phyloP scores from a whole-genome alignment of 2,797 vertebrate genomes.

The Amblyopsis hoosieri region DNA sequence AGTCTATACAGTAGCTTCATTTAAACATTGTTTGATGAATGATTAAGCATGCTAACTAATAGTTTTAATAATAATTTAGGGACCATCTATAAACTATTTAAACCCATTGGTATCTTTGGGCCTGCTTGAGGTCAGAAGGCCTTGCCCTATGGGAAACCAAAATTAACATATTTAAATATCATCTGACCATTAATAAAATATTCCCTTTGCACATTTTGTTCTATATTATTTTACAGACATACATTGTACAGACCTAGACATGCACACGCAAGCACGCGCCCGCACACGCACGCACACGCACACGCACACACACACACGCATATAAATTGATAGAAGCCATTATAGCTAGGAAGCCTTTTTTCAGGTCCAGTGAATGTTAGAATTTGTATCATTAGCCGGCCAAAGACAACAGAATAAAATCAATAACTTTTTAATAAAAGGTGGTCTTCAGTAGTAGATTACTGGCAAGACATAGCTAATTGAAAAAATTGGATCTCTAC shows the following conservation, averaged over 20 bases:
- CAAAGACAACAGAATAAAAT: slow-evolving; percentile 65
- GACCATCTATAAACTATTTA: slow-evolving; percentile 67
- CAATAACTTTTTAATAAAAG: slow-evolving; percentile 69
- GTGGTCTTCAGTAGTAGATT: slow-evolving; percentile 60
- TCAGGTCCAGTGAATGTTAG: slow-evolving; percentile 68
- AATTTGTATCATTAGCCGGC: slow-evolving; percentile 70
- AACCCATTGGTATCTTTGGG: slow-evolving; percentile 25
- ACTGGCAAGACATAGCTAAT: slow-evolving; percentile 49
- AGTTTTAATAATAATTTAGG: slow-evolving; percentile 19
- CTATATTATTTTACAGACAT: no score
- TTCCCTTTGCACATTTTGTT: slow-evolving; percentile 13
- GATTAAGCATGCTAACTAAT: slow-evolving; percentile 55
- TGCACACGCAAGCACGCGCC: slow-evolving; percentile 9
- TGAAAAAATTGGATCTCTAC: slow-evolving; percentile 35
- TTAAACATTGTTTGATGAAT: slow-evolving; percentile 53
- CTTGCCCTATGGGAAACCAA: slow-evolving; percentile 56
- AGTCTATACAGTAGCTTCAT: slow-evolving; percentile 12
- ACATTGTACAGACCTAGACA: slow-evolving; percentile 1
- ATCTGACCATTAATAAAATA: slow-evolving; percentile 69
- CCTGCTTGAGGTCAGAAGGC: slow-evolving; percentile 60
- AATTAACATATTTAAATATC: slow-evolving; percentile 72
- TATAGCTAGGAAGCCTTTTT: slow-evolving; percentile 59
- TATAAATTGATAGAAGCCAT: slow-evolving; percentile 38
- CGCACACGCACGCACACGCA: background rate
- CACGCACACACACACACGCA: background rate